Percentiles rank a stretch among this genome's conserved stretches.
phyloP scores from a whole-genome alignment of 2,888 invertebrate species.

The Euzetes globulus region DNA sequence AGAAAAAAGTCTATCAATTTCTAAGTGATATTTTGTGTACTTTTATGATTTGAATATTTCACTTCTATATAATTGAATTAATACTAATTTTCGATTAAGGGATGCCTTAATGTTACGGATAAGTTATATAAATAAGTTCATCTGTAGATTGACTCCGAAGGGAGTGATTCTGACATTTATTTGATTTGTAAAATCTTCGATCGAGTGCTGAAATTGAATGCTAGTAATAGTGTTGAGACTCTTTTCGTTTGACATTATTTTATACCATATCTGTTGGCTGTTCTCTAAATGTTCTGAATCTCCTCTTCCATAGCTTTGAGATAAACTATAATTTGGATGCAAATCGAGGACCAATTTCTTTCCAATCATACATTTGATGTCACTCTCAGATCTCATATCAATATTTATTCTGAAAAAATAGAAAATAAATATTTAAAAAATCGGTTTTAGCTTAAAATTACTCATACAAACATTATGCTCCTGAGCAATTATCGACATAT shows the following conservation, averaged over 20 bases:
- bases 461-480: too few relatives aligned
- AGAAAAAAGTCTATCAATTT: too few relatives aligned
- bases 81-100: too few relatives aligned
- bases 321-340: background rate
- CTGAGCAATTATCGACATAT: too few relatives aligned
- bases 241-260: background rate
- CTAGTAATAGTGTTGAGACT: background rate
- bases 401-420: too few relatives aligned
- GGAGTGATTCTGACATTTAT: conserved; percentile 7
- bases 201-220: background rate
- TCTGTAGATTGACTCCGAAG: background rate
- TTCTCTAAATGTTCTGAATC: background rate
- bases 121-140: background rate
- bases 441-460: too few relatives aligned
- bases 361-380: background rate
- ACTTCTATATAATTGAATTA: too few relatives aligned
- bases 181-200: conserved; percentile 15
- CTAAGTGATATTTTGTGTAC: too few relatives aligned
- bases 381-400: too few relatives aligned
- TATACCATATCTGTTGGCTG: background rate
- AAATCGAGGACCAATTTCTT: background rate
- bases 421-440: too few relatives aligned
- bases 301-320: background rate
- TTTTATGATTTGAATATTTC: too few relatives aligned
- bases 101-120: background rate